phyloP scores from a whole-genome alignment of 2,113 vertebrate genomes.

The Aspiorhynchus laticeps region DNA sequence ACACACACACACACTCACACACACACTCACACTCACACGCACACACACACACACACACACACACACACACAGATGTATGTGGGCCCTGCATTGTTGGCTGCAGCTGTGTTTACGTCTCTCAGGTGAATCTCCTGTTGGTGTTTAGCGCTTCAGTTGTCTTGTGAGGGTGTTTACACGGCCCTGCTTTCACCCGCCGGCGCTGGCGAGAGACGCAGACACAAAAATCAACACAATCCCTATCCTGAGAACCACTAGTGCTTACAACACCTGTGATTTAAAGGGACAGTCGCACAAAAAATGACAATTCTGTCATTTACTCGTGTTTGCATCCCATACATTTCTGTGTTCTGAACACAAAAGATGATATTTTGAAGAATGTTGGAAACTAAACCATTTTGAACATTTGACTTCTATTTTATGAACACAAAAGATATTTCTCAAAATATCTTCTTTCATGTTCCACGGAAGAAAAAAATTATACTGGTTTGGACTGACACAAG shows the following conservation, averaged over 20 bases:
- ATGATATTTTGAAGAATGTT: neutral
- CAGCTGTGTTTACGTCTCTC: neutral
- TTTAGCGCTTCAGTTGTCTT: neutral
- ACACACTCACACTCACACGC: neutral
- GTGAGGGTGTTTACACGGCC: neutral
- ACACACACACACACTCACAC: neutral
- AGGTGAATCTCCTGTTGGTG: neutral
- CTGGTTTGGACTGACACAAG: neutral
- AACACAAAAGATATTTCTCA: neutral
- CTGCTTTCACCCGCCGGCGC: neutral
- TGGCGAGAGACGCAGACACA: neutral
- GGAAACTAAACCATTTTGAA: neutral
- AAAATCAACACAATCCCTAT: neutral
- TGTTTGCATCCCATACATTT: neutral
- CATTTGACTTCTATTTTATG: neutral
- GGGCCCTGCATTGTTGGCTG: constrained; percentile 1
- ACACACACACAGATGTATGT: neutral
- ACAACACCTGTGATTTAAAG: neutral
- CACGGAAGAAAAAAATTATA: neutral
- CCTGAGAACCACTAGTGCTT: neutral
- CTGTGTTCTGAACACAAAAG: neutral
- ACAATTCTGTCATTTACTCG: neutral
- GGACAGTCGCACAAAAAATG: neutral
- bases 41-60: too few species aligned
- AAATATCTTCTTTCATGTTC: neutral